Percentiles rank a stretch among this genome's conserved stretches.
These are phyloP conservation scores for Lysiphlebus fabarum DNA, from an alignment of 1,140 invertebrate species.

Conservation along the genomic window DNA sequence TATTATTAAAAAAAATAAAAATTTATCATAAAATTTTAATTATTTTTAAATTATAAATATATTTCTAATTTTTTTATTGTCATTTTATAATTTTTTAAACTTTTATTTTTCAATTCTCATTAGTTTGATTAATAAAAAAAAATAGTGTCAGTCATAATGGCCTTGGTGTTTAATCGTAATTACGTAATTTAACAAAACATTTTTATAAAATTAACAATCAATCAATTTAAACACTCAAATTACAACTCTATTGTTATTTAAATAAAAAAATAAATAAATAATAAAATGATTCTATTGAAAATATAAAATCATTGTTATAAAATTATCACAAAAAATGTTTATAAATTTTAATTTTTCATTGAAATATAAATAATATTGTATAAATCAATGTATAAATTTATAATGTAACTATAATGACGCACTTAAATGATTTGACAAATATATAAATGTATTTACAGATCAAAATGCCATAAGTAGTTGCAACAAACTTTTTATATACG, in stretches of 20 bases:
- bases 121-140: neutral
- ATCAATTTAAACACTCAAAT: neutral
- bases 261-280: neutral
- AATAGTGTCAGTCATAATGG: neutral
- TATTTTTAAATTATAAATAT: too few species aligned
- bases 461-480: constrained; percentile 12
- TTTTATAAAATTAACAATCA: neutral
- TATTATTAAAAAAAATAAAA: too few species aligned
- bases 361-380: neutral
- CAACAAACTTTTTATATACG: too few species aligned
- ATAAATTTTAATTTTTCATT: neutral
- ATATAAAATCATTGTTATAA: neutral
- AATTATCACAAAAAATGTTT: neutral
- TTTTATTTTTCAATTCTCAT: neutral
- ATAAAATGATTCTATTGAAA: neutral
- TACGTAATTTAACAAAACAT: neutral
- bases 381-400: too few species aligned
- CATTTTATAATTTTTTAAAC: too few species aligned
- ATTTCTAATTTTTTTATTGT: neutral
- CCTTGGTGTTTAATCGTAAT: neutral
- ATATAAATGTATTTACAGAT: constrained; percentile 11
- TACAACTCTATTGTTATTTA: neutral
- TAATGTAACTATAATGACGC: too few species aligned
- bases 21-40: too few species aligned
- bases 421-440: neutral